A percentile compares a stretch with the other conserved stretches of the same genome.
phyloP scores from a whole-genome alignment of 2,797 vertebrate species.

The Halcyon smyrnensis region DNA sequence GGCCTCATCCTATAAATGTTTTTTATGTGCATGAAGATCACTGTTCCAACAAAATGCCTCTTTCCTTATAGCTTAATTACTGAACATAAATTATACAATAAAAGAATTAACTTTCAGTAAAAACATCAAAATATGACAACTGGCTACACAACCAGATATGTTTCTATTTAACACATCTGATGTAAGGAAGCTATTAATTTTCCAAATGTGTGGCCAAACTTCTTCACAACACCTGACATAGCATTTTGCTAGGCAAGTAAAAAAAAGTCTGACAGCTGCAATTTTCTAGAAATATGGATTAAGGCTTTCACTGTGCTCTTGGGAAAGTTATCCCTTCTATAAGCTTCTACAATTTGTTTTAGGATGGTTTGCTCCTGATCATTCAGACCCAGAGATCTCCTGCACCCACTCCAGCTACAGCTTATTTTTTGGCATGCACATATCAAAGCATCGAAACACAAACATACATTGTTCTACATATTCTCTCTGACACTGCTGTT shows the following conservation, averaged over 20 bases:
- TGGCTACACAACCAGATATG: conserved; percentile 13
- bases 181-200: conserved; percentile 66
- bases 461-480: not conserved
- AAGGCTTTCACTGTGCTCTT: conserved; percentile 78
- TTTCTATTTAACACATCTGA: conserved; percentile 52
- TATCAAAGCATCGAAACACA: not conserved
- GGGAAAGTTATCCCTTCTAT: conserved; percentile 62
- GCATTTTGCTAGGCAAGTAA: conserved; percentile 75
- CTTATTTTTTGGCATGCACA: not conserved
- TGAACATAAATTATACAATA: not conserved
- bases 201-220: conserved; percentile 49
- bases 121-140: conserved; percentile 33
- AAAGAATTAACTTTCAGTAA: conserved; percentile 13
- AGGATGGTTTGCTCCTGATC: conserved; percentile 27
- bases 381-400: not conserved
- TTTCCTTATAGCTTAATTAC: not conserved
- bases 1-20: not conserved
- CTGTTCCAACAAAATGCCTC: not conserved
- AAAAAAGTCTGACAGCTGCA: conserved; percentile 81
- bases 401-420: not conserved
- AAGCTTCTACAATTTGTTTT: conserved; percentile 33
- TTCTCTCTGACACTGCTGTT: not conserved
- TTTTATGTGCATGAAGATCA: not conserved
- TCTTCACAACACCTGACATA: conserved; percentile 77
- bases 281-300: conserved; percentile 81